Conservation (phyloP, 2,797 vertebrate species). For the Smutsia temminckii region DNA sequence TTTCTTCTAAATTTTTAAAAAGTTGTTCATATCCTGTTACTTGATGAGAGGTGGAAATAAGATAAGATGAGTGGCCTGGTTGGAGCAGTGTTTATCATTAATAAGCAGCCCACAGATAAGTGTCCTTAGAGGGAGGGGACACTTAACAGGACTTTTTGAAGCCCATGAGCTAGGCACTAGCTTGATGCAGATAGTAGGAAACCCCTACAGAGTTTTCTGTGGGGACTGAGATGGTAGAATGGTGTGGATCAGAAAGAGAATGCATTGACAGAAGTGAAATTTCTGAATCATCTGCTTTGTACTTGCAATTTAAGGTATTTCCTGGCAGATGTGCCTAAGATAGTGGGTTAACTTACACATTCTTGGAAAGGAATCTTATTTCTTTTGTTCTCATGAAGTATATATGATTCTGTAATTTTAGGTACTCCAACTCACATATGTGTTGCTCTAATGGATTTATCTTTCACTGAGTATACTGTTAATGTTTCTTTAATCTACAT, state of each 20-base stretch:
- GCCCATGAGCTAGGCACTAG: background rate
- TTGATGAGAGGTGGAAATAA: background rate
- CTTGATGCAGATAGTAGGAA: background rate
- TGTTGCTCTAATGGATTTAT: background rate
- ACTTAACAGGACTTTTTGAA: background rate
- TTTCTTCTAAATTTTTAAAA: background rate
- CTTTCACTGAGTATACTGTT: background rate
- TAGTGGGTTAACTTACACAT: background rate
- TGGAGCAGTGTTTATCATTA: background rate
- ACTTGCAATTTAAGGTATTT: background rate
- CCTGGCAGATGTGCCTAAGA: background rate
- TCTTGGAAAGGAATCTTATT: background rate
- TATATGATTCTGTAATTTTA: background rate
- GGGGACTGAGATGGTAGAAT: background rate
- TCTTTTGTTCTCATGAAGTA: background rate
- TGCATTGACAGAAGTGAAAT: background rate
- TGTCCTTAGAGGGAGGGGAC: background rate
- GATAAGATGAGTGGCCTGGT: background rate
- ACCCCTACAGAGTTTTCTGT: background rate
- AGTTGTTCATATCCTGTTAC: background rate
- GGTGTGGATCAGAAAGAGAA: background rate
- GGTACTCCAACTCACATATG: background rate
- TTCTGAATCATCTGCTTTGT: background rate
- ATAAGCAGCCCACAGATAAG: background rate
- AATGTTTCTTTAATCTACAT: background rate